Evolutionary conservation across 2,113 vertebrate genomes (phyloP), one percentile per base, ranked within the genome.

Genomic region (Numida meleagris): DNA sequence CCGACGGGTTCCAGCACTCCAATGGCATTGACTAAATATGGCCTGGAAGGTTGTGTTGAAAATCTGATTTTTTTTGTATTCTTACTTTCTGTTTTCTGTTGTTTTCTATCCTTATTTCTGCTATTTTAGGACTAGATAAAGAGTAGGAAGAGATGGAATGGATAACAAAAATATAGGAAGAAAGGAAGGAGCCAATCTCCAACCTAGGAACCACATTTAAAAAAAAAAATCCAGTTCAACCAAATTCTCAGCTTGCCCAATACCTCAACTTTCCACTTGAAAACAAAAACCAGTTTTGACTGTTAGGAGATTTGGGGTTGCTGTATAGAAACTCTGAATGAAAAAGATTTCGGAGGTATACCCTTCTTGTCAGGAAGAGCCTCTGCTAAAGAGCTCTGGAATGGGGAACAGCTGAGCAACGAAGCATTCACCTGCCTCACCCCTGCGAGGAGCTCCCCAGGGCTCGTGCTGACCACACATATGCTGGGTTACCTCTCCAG

Each of bases 401-500:
- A 15, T 38, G 66, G 38, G 20, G 63, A 57, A 15, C 9, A 23
- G 13, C 2, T 1, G 50, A 14, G 2, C 12, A 58, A 46, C 21
- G 48, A 65, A 73, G 66, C 57, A 61, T 86, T 84, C 92, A 96
- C 94, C 94, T 92, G 40, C 25, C 40, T 19, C 58, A 3, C 23
- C 31, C 7, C 16, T 55, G 46, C 61, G 8, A 0, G 2, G 40
- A 78, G 34, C 33, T 88, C 68, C 77, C n/a, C 36, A 10, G 38
- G 1, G 43, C 17, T 0, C 3, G 9, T 9, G 4, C 1, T 12
- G 34, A 3, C 33, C 31, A 2, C 45, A 15, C 50, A 6, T 71
- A 3, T 14, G 6, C 46, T 3, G 40, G 31, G 7, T 8, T 14
- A 21, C 18, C 25, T 19, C 2, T 10, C 76, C n/a, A 27, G 20